These are phyloP conservation scores for Vidua chalybeata DNA, from an alignment of 2,113 vertebrate species.

Conservation along the genomic window DNA sequence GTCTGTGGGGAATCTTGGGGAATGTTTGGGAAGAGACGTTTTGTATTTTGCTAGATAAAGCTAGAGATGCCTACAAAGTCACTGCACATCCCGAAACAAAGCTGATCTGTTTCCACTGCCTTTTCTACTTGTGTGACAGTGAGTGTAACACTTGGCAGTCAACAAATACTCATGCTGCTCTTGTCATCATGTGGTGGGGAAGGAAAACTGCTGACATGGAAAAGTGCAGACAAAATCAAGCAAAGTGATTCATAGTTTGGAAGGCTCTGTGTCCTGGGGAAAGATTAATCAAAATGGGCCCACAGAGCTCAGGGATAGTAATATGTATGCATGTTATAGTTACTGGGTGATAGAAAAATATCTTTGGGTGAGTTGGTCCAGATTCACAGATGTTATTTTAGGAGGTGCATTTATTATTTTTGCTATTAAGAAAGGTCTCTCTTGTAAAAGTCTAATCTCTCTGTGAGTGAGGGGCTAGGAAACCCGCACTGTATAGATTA, in stretches of 20 bases:
- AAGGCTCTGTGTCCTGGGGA: slow-evolving; percentile 38
- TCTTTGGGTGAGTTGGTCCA: not conserved
- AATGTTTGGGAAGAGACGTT: not conserved
- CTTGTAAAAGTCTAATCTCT: slow-evolving; percentile 51
- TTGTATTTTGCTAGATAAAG: not conserved
- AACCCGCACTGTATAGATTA: not conserved
- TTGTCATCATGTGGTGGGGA: slow-evolving; percentile 49
- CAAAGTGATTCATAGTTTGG: slow-evolving; percentile 55
- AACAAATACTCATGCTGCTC: slow-evolving; percentile 15
- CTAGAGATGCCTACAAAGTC: not conserved
- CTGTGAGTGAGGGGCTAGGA: not conserved
- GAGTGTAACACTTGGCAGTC: slow-evolving; percentile 35
- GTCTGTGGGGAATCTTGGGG: not conserved
- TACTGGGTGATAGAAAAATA: slow-evolving; percentile 52
- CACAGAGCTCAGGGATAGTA: slow-evolving; percentile 17
- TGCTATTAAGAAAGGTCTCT: slow-evolving; percentile 19
- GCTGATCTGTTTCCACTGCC: slow-evolving; percentile 1
- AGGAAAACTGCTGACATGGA: slow-evolving; percentile 64
- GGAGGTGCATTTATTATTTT: slow-evolving; percentile 38
- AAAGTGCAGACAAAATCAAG: slow-evolving; percentile 55
- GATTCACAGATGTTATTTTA: slow-evolving; percentile 39
- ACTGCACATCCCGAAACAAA: not conserved
- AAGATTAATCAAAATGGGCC: slow-evolving; percentile 50
- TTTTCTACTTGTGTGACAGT: slow-evolving; percentile 25
- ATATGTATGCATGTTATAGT: slow-evolving; percentile 10